phyloP scores from a whole-genome alignment of 2,888 invertebrate species.

The Hypomecis punctinalis region DNA sequence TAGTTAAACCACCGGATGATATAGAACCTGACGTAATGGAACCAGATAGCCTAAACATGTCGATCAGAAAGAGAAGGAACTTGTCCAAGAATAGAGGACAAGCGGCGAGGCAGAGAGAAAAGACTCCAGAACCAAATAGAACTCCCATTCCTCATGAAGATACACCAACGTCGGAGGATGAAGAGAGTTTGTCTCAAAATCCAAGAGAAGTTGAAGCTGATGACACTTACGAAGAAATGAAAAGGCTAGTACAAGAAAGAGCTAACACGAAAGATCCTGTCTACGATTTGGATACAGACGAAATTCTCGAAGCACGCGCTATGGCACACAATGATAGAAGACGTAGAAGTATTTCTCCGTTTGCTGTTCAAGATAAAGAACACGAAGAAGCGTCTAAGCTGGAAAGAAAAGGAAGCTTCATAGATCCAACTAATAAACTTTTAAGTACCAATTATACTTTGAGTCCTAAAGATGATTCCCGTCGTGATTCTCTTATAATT shows the following conservation, averaged over 20 bases:
- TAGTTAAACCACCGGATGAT: conserved; percentile 59
- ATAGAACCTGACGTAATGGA: conserved; percentile 63
- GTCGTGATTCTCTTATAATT: conserved; percentile 68
- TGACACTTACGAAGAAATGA: conserved; percentile 80
- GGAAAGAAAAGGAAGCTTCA: conserved; percentile 79
- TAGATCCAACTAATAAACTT: conserved; percentile 79
- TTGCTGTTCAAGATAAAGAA: conserved; percentile 77
- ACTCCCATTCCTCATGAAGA: conserved; percentile 84
- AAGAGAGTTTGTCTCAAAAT: conserved; percentile 65
- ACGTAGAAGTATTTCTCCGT: conserved; percentile 81
- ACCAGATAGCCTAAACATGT: conserved; percentile 76
- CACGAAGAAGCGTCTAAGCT: conserved; percentile 68
- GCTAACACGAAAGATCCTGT: conserved; percentile 74
- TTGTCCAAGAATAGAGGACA: conserved; percentile 84
- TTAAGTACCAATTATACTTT: conserved; percentile 74
- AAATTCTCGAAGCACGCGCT: conserved; percentile 76
- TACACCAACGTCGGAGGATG: conserved; percentile 86
- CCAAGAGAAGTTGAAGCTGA: conserved; percentile 80
- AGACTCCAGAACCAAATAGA: conserved; percentile 80
- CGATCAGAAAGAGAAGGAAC: conserved; percentile 86
- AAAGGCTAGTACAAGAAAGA: conserved; percentile 72
- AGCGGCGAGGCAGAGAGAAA: conserved; percentile 77
- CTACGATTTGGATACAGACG: conserved; percentile 76
- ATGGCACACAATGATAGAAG: conserved; percentile 76
- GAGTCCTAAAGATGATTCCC: conserved; percentile 71